phyloP scores from a whole-genome alignment of 1,140 invertebrate species.

The Belonocnema kinseyi region DNA sequence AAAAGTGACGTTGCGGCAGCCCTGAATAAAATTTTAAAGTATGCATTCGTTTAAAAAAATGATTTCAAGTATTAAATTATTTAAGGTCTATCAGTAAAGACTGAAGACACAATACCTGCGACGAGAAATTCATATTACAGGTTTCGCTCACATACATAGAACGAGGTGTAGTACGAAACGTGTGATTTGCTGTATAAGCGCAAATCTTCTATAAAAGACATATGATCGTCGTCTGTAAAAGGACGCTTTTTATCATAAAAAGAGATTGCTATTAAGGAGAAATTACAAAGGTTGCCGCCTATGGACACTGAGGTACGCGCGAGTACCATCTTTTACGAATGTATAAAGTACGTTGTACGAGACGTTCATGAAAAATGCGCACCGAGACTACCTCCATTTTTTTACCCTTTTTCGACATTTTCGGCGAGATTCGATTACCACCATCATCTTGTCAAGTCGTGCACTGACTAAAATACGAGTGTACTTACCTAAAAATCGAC shows the following conservation, averaged over 20 bases:
- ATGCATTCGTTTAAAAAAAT: too few species aligned
- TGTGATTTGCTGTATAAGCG: constrained; percentile 11
- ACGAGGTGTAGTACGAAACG: neutral
- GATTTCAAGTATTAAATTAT: neutral
- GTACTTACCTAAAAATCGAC: constrained; percentile 44
- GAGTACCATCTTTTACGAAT: constrained; percentile 24
- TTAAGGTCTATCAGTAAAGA: neutral
- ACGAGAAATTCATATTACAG: constrained; percentile 21
- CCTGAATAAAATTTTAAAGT: too few species aligned
- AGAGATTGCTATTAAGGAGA: neutral
- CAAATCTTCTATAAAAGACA: constrained; percentile 17
- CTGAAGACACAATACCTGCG: neutral
- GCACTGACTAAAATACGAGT: constrained; percentile 51
- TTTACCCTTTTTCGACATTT: constrained; percentile 42
- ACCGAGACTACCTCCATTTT: constrained; percentile 8
- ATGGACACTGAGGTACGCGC: neutral
- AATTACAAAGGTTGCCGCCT: constrained; percentile 24
- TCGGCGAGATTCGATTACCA: constrained; percentile 51
- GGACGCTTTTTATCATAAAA: constrained; percentile 6
- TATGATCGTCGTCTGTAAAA: neutral
- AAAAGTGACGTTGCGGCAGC: too few species aligned
- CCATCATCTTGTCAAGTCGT: constrained; percentile 36
- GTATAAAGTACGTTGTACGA: neutral
- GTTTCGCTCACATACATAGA: neutral
- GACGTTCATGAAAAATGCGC: constrained; percentile 14